These are phyloP conservation scores for Falco columbarius DNA, from an alignment of 2,797 vertebrate genomes.

Conservation along the genomic window DNA sequence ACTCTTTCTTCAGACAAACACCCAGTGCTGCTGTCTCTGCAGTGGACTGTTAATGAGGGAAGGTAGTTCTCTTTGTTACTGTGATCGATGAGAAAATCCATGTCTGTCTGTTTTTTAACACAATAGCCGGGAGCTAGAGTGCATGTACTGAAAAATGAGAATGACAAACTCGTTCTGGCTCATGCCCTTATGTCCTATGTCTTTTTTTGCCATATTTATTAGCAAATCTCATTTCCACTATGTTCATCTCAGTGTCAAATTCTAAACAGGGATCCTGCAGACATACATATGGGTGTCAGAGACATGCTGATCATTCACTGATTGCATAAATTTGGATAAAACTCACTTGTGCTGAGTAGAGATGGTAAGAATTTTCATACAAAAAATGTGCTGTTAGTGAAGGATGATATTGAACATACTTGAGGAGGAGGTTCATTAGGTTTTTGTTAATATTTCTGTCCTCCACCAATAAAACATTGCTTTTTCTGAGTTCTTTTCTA, in stretches of 20 bases:
- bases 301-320: background rate
- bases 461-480: background rate
- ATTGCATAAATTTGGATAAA: conserved; percentile 58
- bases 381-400: conserved; percentile 14
- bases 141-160: conserved; percentile 46
- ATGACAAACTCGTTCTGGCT: conserved; percentile 67
- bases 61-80: conserved; percentile 60
- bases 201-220: conserved; percentile 64
- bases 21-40: background rate
- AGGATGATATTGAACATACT: background rate
- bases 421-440: background rate
- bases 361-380: conserved; percentile 1
- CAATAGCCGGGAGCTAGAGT: conserved; percentile 51
- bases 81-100: conserved; percentile 64
- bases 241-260: conserved; percentile 25
- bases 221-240: conserved; percentile 57
- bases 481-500: conserved; percentile 43
- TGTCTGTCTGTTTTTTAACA: conserved; percentile 67
- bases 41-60: conserved; percentile 58
- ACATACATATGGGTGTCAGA: conserved; percentile 26
- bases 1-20: conserved; percentile 14
- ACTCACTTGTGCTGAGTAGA: background rate
- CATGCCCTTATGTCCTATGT: conserved; percentile 49
- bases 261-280: conserved; percentile 45
- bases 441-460: background rate